Conservation (phyloP, 2,888 invertebrate species). For the Entomobrya multifasciata region DNA sequence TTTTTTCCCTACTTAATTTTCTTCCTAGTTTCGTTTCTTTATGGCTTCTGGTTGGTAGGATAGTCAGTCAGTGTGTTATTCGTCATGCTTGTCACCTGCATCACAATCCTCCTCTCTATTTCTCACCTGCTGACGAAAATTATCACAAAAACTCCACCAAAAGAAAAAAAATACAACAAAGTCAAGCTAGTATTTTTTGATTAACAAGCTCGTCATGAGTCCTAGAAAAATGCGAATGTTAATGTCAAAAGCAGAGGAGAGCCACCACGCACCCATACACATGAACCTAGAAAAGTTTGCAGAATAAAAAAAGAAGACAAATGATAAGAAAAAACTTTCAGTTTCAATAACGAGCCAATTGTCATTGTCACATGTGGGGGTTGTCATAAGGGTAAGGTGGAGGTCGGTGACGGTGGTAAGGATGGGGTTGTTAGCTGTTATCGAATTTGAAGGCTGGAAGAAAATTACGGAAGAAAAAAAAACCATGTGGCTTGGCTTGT, state of each 20-base stretch:
- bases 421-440: neutral
- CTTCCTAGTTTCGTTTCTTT: neutral
- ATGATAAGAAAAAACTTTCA: constrained; percentile 14
- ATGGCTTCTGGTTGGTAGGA: too few species aligned
- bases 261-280: neutral
- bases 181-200: neutral
- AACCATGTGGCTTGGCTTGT: neutral
- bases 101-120: neutral
- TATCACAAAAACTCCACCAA: neutral
- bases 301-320: too few species aligned
- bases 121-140: constrained; percentile 19
- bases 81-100: constrained; percentile 57
- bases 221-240: constrained; percentile 3
- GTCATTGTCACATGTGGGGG: neutral
- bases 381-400: neutral
- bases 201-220: constrained; percentile 40
- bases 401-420: neutral
- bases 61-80: constrained; percentile 58
- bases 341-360: constrained; percentile 11
- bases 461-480: neutral
- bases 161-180: neutral
- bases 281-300: too few species aligned
- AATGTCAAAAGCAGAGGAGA: constrained; percentile 10
- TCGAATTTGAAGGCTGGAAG: neutral
- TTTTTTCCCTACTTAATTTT: neutral